These are phyloP conservation scores for Hucho hucho DNA, from an alignment of 2,113 vertebrate species.

Conservation along the genomic window DNA sequence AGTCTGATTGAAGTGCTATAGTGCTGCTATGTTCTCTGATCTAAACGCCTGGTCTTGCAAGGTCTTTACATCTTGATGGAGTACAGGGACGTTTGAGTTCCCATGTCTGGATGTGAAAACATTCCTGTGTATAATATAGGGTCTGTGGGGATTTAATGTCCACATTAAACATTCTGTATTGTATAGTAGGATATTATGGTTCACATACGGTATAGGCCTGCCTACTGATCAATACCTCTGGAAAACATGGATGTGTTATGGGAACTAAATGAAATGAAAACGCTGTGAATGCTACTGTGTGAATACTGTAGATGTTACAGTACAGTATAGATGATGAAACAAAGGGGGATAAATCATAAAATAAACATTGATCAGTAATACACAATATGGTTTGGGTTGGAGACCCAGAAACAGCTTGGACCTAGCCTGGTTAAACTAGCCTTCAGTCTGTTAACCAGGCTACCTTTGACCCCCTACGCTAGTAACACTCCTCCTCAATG, in stretches of 20 bases:
- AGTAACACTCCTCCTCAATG: neutral
- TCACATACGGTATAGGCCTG: no score
- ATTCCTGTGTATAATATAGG: slow-evolving; percentile 7
- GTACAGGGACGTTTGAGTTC: slow-evolving; percentile 19
- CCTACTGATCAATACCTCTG: slow-evolving; percentile 21
- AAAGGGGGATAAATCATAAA: no score
- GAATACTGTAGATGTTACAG: no score
- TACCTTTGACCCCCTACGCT: neutral
- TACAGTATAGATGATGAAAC: neutral
- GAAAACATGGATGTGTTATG: neutral
- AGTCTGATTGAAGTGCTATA: no score
- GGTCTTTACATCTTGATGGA: neutral
- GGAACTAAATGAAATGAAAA: slow-evolving; percentile 17
- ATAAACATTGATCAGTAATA: neutral
- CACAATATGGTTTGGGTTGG: neutral
- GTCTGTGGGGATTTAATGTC: slow-evolving; percentile 12
- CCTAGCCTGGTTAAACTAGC: neutral
- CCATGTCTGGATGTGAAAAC: slow-evolving; percentile 29
- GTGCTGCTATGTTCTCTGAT: neutral
- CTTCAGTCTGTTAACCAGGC: neutral
- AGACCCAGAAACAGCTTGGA: neutral
- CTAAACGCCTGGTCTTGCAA: slow-evolving; percentile 7
- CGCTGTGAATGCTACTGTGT: neutral
- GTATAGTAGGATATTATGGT: neutral
- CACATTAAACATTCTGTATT: neutral